phyloP scores from a whole-genome alignment of 2,888 invertebrate species.

The Synergus japonicus region DNA sequence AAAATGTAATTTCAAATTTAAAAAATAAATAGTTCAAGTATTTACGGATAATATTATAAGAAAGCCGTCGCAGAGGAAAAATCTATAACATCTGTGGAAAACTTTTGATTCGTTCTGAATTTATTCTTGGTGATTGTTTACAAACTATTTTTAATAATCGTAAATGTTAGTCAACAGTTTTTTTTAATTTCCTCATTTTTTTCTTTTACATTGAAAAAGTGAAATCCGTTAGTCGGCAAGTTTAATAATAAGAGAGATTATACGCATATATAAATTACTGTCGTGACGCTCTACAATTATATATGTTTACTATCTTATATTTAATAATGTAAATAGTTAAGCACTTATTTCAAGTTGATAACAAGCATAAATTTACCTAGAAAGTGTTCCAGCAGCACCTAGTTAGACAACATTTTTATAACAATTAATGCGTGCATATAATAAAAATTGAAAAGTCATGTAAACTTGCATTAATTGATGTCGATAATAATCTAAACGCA shows the following conservation, averaged over 20 bases:
- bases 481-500: background rate
- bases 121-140: too few species aligned
- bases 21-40: too few species aligned
- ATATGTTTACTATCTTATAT: constrained; percentile 1
- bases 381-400: constrained; percentile 37
- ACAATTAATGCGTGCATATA: constrained; percentile 19
- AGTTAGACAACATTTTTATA: constrained; percentile 8
- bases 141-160: too few species aligned
- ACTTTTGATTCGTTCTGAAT: too few species aligned
- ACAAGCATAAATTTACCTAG: constrained; percentile 22
- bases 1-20: too few species aligned
- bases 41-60: too few species aligned
- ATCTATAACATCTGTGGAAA: too few species aligned
- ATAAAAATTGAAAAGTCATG: constrained; percentile 24
- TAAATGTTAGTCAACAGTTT: too few species aligned
- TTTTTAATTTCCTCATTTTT: too few species aligned
- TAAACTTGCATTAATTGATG: constrained; percentile 19
- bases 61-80: too few species aligned
- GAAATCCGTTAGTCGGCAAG: too few species aligned
- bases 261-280: constrained; percentile 1
- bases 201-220: too few species aligned
- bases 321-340: constrained; percentile 18
- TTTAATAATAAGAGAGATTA: background rate
- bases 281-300: constrained; percentile 13
- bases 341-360: constrained; percentile 23